Evolutionary conservation across 2,888 invertebrate species (phyloP).

Genomic region (Philaethria dido): DNA sequence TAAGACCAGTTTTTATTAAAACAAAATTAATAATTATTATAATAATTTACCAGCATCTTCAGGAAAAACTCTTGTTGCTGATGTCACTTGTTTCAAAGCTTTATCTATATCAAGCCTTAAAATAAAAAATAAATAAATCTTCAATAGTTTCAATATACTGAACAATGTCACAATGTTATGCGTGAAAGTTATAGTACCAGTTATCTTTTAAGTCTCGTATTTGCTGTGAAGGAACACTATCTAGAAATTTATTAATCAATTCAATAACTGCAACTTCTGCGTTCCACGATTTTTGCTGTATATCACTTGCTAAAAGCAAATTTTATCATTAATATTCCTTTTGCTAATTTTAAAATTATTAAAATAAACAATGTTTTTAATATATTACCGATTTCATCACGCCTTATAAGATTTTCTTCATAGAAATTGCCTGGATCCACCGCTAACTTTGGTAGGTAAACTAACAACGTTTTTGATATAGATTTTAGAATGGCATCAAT

Average conservation of each 20-base stretch:
- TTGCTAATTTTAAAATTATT: background rate
- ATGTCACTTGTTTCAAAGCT: slow-evolving; percentile 84
- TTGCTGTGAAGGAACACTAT: slow-evolving; percentile 83
- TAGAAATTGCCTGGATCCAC: slow-evolving; percentile 85
- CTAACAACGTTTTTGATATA: slow-evolving; percentile 85
- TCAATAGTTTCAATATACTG: background rate
- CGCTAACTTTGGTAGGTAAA: slow-evolving; percentile 85
- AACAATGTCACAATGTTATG: background rate
- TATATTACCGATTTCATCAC: slow-evolving; percentile 72
- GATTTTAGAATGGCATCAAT: slow-evolving; percentile 87
- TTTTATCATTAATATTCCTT: background rate
- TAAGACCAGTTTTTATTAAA: background rate
- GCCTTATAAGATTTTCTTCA: slow-evolving; percentile 84
- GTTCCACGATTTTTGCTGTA: slow-evolving; percentile 76
- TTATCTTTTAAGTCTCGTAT: slow-evolving; percentile 84
- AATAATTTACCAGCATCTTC: slow-evolving; percentile 81
- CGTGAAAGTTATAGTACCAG: slow-evolving; percentile 63
- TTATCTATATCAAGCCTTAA: slow-evolving; percentile 84
- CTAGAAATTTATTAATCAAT: slow-evolving; percentile 90
- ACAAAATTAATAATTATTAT: slow-evolving; percentile 6
- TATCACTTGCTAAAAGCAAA: slow-evolving; percentile 58
- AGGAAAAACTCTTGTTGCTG: slow-evolving; percentile 81
- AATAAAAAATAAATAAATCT: slow-evolving; percentile 14
- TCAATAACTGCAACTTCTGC: slow-evolving; percentile 91
- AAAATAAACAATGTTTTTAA: background rate